Percentiles rank a stretch among this genome's conserved stretches.
Conservation (phyloP, 2,888 invertebrate species). For the Drosophila affinis region DNA sequence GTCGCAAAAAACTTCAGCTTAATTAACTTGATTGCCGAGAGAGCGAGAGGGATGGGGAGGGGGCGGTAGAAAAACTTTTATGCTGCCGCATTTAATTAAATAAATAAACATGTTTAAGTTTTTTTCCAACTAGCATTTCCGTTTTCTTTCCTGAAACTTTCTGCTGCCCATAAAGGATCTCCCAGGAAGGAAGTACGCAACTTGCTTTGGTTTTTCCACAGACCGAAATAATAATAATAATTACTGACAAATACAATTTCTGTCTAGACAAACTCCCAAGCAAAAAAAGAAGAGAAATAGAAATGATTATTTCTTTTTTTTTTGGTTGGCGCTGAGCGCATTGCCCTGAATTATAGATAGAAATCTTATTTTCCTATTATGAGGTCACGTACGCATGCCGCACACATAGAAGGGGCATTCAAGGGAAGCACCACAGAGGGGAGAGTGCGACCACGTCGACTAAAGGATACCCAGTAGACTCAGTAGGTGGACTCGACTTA, state of each 20-base stretch:
- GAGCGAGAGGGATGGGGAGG: not conserved
- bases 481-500: not conserved
- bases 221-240: conserved; percentile 54
- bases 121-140: conserved; percentile 33
- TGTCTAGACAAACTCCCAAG: conserved; percentile 61
- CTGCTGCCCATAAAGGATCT: conserved; percentile 2
- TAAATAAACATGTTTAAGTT: conserved; percentile 65
- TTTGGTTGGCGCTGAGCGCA: conserved; percentile 40
- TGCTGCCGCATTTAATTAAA: conserved; percentile 72
- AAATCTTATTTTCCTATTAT: conserved; percentile 76
- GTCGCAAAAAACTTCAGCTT: conserved; percentile 37
- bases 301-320: conserved; percentile 53
- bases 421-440: conserved; percentile 2
- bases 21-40: conserved; percentile 45
- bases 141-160: conserved; percentile 50
- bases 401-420: conserved; percentile 9
- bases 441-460: not conserved
- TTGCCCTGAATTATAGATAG: conserved; percentile 72
- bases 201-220: conserved; percentile 18
- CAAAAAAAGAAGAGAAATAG: conserved; percentile 16
- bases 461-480: not conserved
- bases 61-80: conserved; percentile 51
- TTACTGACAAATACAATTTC: conserved; percentile 64
- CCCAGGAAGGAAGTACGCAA: conserved; percentile 6
- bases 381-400: conserved; percentile 75